These are phyloP conservation scores for Jordanella pulchra DNA, from an alignment of 2,797 vertebrate genomes.

Conservation along the genomic window DNA sequence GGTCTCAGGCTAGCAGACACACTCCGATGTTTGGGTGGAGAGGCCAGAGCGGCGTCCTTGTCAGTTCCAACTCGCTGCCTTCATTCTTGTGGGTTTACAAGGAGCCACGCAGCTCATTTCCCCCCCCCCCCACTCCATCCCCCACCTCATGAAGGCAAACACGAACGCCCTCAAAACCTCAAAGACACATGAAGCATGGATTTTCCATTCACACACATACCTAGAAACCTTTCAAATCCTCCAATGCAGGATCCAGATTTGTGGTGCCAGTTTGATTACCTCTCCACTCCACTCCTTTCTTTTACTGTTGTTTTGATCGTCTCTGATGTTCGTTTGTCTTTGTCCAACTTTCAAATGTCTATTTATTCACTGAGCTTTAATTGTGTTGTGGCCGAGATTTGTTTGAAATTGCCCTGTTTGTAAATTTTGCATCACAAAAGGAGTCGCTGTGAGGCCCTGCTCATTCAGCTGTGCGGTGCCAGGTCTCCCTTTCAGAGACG, in stretches of 20 bases:
- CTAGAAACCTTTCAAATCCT: constrained; percentile 27
- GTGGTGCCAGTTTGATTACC: constrained; percentile 47
- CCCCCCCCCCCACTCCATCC: background rate
- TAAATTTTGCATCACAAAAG: constrained; percentile 80
- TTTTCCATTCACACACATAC: constrained; percentile 6
- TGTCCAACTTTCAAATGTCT: constrained; percentile 71
- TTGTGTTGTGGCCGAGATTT: constrained; percentile 67
- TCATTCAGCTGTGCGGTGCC: constrained; percentile 59
- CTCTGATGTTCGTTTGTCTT: constrained; percentile 71
- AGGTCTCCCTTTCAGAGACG: constrained; percentile 61
- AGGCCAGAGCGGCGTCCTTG: constrained; percentile 49
- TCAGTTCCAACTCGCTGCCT: constrained; percentile 73
- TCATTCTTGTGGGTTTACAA: constrained; percentile 69
- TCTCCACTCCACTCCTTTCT: constrained; percentile 9
- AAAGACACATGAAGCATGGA: constrained; percentile 24
- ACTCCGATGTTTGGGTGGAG: constrained; percentile 68
- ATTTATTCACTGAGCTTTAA: constrained; percentile 74
- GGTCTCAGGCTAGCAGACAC: constrained; percentile 72
- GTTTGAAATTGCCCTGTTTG: constrained; percentile 72
- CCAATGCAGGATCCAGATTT: constrained; percentile 46
- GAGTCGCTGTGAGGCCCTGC: constrained; percentile 54
- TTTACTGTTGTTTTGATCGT: constrained; percentile 30
- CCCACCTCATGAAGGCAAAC: constrained; percentile 5
- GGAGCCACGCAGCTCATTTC: constrained; percentile 33
- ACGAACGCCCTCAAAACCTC: background rate